Percentiles rank a stretch among this genome's conserved stretches.
These are phyloP conservation scores for Callospermophilus lateralis DNA, from an alignment of 2,113 vertebrate species.

Conservation along the genomic window DNA sequence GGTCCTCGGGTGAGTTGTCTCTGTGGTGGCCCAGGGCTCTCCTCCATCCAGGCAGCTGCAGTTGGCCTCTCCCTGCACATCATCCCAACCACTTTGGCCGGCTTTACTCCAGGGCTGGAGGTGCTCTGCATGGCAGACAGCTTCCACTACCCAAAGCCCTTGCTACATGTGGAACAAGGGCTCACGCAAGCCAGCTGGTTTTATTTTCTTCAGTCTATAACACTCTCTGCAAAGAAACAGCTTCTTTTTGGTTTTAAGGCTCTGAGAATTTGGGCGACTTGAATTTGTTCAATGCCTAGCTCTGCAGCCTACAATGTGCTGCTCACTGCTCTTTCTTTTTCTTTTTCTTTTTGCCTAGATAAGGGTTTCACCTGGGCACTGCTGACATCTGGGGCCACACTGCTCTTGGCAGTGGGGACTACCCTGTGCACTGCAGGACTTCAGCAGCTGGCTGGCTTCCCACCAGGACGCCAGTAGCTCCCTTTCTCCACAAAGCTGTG, in stretches of 20 bases:
- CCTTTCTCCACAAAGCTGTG: not conserved
- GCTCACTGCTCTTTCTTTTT: not conserved
- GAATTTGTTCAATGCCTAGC: not conserved
- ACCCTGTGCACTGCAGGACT: not conserved
- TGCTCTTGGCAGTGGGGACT: not conserved
- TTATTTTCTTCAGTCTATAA: not conserved
- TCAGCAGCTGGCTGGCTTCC: too few relatives aligned
- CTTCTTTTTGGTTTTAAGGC: not conserved
- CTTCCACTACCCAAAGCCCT: fast-evolving
- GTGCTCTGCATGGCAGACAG: too few relatives aligned
- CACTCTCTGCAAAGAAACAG: not conserved
- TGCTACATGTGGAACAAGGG: fast-evolving
- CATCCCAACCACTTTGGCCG: fast-evolving
- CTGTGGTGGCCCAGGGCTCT: not conserved
- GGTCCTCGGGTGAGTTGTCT: not conserved
- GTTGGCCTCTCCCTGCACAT: fast-evolving
- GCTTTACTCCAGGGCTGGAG: not conserved
- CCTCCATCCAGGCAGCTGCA: not conserved
- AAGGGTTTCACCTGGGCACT: not conserved
- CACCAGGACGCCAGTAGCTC: not conserved
- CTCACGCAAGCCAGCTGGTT: fast-evolving
- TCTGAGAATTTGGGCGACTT: fast-evolving
- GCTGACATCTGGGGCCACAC: not conserved
- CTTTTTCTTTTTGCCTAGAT: not conserved
- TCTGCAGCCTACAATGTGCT: not conserved